Evolutionary conservation across 1,140 invertebrate species (phyloP).

Genomic region (Drosophila bipectinata): DNA sequence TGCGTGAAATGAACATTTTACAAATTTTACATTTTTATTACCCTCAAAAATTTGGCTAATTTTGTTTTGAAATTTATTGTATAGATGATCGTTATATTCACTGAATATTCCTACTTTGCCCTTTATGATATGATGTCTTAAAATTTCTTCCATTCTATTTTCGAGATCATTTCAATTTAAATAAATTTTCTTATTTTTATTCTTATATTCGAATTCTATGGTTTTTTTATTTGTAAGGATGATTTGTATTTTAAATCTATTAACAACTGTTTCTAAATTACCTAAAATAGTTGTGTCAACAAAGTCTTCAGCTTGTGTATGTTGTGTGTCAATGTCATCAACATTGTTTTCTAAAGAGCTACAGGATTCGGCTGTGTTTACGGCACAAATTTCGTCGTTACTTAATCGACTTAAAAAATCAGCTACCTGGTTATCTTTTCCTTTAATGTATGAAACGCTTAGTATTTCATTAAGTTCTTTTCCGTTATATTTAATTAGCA

Average conservation of each 20-base stretch:
- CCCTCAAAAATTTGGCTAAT: not conserved
- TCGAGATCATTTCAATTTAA: not conserved
- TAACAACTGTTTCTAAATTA: constrained; percentile 1
- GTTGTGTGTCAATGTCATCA: constrained; percentile 1
- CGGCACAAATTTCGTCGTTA: not conserved
- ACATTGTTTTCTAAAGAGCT: constrained; percentile 2
- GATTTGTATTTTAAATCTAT: not conserved
- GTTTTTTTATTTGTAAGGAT: not conserved
- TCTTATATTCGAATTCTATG: not conserved
- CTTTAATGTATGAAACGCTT: not conserved
- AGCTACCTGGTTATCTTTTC: constrained; percentile 4
- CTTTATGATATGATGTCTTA: not conserved
- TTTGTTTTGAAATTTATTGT: constrained; percentile 1
- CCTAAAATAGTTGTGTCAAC: constrained; percentile 1
- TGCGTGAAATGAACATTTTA: constrained; percentile 2
- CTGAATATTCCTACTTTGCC: constrained; percentile 2
- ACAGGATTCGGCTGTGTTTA: not conserved
- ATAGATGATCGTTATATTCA: constrained; percentile 2
- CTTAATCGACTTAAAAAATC: constrained; percentile 4
- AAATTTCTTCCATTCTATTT: not conserved
- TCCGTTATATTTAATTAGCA: constrained; percentile 3
- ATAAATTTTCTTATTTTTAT: not conserved
- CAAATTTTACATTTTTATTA: constrained; percentile 1
- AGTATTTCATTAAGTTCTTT: constrained; percentile 3
- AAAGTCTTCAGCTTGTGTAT: constrained; percentile 2